These are phyloP conservation scores for Caenorhabditis briggsae DNA, from an alignment of 1,140 invertebrate genomes.

Conservation along the genomic window DNA sequence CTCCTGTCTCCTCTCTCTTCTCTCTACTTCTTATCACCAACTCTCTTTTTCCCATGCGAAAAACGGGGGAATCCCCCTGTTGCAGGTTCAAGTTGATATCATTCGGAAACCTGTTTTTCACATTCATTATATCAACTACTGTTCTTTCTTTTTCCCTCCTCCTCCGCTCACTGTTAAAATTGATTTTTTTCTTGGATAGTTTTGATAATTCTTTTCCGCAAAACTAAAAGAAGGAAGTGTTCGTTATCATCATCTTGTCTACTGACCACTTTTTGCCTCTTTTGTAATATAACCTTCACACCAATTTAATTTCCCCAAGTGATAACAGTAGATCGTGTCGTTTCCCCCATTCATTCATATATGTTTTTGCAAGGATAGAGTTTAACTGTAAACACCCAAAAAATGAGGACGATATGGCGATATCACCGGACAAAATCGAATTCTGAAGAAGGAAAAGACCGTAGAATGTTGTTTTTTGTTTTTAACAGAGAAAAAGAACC, in stretches of 20 bases:
- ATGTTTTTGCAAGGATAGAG: constrained; percentile 18
- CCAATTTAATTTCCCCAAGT: background rate
- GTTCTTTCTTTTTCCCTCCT: background rate
- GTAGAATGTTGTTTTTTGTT: background rate
- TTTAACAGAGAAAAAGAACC: too few relatives aligned
- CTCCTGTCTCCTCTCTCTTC: background rate
- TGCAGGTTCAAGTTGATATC: constrained; percentile 52
- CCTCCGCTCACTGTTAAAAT: background rate
- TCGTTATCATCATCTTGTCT: background rate
- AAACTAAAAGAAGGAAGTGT: constrained; percentile 35
- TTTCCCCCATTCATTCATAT: too few relatives aligned
- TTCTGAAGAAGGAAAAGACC: background rate
- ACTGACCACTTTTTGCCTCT: background rate
- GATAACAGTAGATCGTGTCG: constrained; percentile 7
- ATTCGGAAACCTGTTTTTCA: constrained; percentile 26
- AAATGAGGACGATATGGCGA: background rate
- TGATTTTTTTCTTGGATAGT: constrained; percentile 19
- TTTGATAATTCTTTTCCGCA: background rate
- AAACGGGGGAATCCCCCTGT: constrained; percentile 44
- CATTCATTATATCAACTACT: background rate
- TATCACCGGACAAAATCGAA: constrained; percentile 8
- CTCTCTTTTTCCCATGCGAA: background rate
- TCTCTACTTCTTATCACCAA: background rate
- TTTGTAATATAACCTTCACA: constrained; percentile 6
- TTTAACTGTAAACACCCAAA: constrained; percentile 43